A percentile compares a stretch with the other conserved stretches of the same genome.
phyloP scores from a whole-genome alignment of 2,113 vertebrate genomes.

The Orcinus orca region DNA sequence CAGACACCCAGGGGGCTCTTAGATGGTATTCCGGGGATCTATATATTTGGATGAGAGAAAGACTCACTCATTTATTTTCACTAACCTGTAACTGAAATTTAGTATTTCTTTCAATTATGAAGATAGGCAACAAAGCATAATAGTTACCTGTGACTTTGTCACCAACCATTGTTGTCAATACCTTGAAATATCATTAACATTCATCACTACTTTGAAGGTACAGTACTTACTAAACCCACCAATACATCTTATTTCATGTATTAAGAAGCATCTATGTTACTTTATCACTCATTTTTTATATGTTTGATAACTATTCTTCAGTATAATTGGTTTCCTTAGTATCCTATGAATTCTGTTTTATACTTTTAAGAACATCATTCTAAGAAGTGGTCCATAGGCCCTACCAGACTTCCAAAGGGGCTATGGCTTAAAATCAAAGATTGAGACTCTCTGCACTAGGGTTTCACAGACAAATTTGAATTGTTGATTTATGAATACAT shows the following conservation, averaged over 20 bases:
- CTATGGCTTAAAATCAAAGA: slow-evolving; percentile 32
- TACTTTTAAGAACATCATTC: slow-evolving; percentile 40
- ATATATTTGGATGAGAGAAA: neutral
- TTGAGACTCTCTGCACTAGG: neutral
- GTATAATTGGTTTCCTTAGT: neutral
- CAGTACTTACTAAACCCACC: neutral
- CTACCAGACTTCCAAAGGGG: neutral
- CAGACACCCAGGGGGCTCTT: neutral
- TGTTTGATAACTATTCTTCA: neutral
- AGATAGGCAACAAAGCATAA: neutral
- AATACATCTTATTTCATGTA: slow-evolving; percentile 21
- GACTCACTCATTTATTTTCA: neutral
- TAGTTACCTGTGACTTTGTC: neutral
- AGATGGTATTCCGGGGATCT: neutral
- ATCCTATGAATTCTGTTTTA: neutral
- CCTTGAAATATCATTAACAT: neutral
- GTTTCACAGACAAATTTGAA: neutral
- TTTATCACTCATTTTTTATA: neutral
- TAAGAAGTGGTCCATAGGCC: neutral
- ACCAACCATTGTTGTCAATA: neutral
- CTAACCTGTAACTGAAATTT: neutral
- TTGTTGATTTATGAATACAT: slow-evolving; percentile 13
- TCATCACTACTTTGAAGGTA: neutral
- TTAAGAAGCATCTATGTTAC: neutral
- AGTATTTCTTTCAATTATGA: neutral